A percentile compares a stretch with the other conserved stretches of the same genome.
These are phyloP conservation scores for Poeciliopsis retropinna DNA, from an alignment of 2,113 vertebrate species.

Conservation along the genomic window DNA sequence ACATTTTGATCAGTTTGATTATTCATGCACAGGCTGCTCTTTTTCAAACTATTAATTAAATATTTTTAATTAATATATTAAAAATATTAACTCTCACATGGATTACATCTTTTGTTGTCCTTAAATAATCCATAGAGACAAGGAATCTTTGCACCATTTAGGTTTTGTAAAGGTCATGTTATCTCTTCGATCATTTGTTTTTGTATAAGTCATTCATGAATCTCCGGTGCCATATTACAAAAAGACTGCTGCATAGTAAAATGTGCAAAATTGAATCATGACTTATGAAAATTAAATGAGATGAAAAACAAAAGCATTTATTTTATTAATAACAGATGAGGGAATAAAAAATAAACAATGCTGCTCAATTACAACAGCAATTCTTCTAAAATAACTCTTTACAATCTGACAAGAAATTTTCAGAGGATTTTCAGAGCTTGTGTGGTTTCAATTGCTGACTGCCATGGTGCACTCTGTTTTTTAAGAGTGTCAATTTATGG, in stretches of 20 bases:
- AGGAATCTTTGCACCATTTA: background rate
- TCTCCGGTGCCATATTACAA: background rate
- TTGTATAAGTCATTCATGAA: background rate
- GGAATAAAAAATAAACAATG: constrained; percentile 23
- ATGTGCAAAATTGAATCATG: constrained; percentile 7
- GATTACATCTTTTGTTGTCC: background rate
- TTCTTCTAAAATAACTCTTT: background rate
- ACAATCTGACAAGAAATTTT: constrained; percentile 31
- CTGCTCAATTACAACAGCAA: constrained; percentile 42
- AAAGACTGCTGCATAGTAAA: background rate
- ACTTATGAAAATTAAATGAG: constrained; percentile 21
- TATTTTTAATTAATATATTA: too few species aligned
- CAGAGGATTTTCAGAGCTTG: constrained; percentile 8
- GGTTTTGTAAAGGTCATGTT: constrained; percentile 15
- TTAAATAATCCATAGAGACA: background rate
- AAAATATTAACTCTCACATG: background rate
- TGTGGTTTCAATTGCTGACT: constrained; percentile 23
- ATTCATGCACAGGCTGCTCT: background rate
- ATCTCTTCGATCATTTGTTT: background rate
- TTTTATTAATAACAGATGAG: constrained; percentile 21
- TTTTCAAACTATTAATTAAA: background rate
- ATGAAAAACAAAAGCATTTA: constrained; percentile 16
- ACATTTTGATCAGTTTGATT: background rate
- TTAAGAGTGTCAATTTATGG: constrained; percentile 54
- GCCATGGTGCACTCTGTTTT: constrained; percentile 42